Evolutionary conservation across 2,888 invertebrate species (phyloP).

Genomic region (Zaprionus lineosus): DNA sequence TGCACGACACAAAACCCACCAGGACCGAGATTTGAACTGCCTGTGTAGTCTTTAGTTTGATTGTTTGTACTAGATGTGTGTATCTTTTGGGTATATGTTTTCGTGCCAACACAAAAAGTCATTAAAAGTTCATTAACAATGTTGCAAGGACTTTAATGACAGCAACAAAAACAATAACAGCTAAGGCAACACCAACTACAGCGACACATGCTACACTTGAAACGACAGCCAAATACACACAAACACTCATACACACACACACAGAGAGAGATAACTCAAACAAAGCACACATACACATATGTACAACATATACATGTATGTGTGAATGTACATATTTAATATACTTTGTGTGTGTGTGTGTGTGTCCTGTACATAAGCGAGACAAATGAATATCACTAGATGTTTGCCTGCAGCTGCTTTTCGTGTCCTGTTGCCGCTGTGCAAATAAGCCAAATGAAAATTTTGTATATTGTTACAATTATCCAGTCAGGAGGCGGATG

Average conservation of each 20-base stretch:
- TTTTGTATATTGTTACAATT: constrained; percentile 69
- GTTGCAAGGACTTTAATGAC: constrained; percentile 73
- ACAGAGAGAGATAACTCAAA: constrained; percentile 24
- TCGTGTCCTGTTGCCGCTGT: constrained; percentile 39
- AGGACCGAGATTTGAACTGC: constrained; percentile 45
- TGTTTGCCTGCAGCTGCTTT: constrained; percentile 21
- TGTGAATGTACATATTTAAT: neutral
- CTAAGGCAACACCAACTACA: constrained; percentile 32
- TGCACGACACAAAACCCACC: constrained; percentile 36
- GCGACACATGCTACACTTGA: constrained; percentile 63
- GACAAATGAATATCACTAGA: neutral
- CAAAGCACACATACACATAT: constrained; percentile 26
- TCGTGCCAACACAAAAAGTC: constrained; percentile 67
- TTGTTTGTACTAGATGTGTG: constrained; percentile 39
- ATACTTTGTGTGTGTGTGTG: neutral
- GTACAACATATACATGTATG: neutral
- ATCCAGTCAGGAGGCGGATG: constrained; percentile 38
- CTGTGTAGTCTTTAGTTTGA: constrained; percentile 25
- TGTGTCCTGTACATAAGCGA: neutral
- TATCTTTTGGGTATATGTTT: constrained; percentile 17
- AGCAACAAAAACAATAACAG: constrained; percentile 21
- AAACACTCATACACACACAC: constrained; percentile 1
- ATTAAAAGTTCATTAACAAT: constrained; percentile 80
- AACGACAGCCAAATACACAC: constrained; percentile 54
- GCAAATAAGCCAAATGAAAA: constrained; percentile 64